phyloP scores from a whole-genome alignment of 1,140 invertebrate genomes.

The Brachionus angularis region DNA sequence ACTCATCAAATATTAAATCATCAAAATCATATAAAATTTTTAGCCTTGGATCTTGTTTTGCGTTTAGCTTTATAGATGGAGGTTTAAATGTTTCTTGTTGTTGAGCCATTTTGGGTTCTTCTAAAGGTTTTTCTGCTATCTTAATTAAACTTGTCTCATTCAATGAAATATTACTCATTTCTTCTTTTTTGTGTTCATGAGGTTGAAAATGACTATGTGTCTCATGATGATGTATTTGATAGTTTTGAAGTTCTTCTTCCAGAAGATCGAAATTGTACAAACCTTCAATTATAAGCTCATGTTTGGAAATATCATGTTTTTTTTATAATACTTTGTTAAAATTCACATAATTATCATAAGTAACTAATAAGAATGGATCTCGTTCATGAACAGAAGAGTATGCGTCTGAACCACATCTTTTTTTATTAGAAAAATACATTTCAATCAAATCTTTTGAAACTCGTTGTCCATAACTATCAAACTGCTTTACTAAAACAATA shows the following conservation, averaged over 20 bases:
- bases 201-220: neutral
- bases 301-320: neutral
- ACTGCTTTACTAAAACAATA: neutral
- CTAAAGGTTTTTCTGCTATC: no score
- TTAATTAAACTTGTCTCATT: no score
- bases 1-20: no score
- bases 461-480: neutral
- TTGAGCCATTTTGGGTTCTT: no score
- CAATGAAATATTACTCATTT: no score
- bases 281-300: neutral
- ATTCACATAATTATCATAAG: neutral
- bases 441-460: constrained; percentile 34
- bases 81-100: no score
- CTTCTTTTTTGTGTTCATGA: no score
- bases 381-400: constrained; percentile 19
- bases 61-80: no score
- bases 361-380: constrained; percentile 17
- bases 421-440: constrained; percentile 13
- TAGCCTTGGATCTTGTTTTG: no score
- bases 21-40: no score
- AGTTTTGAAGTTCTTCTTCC: neutral
- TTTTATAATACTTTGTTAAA: neutral
- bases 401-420: neutral
- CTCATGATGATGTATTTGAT: neutral
- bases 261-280: constrained; percentile 6